A percentile compares a stretch with the other conserved stretches of the same genome.
Conservation (phyloP, 2,113 vertebrate genomes). For the Macrotis lagotis region DNA sequence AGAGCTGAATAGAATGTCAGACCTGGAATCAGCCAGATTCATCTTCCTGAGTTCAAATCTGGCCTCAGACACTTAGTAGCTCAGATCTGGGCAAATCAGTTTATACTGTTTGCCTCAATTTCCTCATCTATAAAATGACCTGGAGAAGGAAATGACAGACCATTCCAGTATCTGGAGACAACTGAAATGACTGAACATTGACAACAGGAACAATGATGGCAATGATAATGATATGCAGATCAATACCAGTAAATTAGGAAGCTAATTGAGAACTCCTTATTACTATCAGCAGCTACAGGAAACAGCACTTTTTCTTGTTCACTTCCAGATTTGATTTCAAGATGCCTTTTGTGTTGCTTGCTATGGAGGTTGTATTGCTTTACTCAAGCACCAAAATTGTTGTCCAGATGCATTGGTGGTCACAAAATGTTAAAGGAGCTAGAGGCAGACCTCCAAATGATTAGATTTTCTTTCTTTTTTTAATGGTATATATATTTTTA, state of each 20-base stretch:
- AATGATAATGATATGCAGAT: background rate
- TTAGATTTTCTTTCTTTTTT: background rate
- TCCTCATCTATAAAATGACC: background rate
- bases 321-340: background rate
- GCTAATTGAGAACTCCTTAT: background rate
- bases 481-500: too few relatives aligned
- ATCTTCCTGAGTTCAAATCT: background rate
- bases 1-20: background rate
- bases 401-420: background rate
- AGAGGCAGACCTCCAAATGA: background rate
- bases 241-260: background rate
- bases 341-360: background rate
- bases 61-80: background rate
- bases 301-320: background rate
- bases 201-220: background rate
- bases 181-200: background rate
- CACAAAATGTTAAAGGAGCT: background rate
- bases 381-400: background rate
- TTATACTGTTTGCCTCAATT: background rate
- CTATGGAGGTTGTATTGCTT: background rate
- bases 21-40: too few relatives aligned
- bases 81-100: background rate
- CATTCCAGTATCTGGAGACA: background rate
- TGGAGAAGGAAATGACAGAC: background rate
- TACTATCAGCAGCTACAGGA: background rate